Conservation (phyloP, 2,888 invertebrate species). For the Eledona agricola region DNA sequence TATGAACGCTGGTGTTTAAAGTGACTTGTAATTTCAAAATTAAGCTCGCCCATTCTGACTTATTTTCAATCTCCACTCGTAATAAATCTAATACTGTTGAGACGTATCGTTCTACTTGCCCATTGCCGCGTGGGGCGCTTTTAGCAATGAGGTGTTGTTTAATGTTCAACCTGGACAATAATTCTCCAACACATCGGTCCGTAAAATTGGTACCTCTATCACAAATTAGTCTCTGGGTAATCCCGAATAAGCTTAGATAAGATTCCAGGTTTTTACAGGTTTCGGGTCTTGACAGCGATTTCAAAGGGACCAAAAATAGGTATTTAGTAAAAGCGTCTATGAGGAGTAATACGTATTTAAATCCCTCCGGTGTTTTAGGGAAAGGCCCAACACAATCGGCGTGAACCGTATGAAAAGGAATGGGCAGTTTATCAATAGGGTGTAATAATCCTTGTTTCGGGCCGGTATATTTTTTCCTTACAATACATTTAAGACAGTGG, state of each 20-base stretch:
- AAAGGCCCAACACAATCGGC: slow-evolving; percentile 32
- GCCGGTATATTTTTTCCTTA: slow-evolving; percentile 1
- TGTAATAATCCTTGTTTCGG: slow-evolving; percentile 13
- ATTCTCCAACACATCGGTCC: slow-evolving; percentile 25
- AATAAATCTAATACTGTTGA: slow-evolving; percentile 3
- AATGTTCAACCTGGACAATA: slow-evolving; percentile 16
- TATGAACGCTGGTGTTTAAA: slow-evolving; percentile 35
- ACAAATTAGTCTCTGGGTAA: slow-evolving; percentile 16
- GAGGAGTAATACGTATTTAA: slow-evolving; percentile 22
- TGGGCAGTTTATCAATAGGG: slow-evolving; percentile 3
- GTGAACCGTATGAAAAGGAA: slow-evolving; percentile 25
- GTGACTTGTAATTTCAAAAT: slow-evolving; percentile 29
- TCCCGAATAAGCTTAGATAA: slow-evolving; percentile 29
- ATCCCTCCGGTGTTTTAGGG: slow-evolving; percentile 8
- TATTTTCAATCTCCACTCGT: slow-evolving; percentile 6
- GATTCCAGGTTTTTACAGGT: slow-evolving; percentile 6
- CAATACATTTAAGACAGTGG: slow-evolving; percentile 20
- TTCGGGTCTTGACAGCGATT: slow-evolving; percentile 29
- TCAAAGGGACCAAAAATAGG: slow-evolving; percentile 33
- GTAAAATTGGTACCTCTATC: slow-evolving; percentile 38
- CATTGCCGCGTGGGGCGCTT: slow-evolving; percentile 29
- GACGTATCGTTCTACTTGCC: slow-evolving; percentile 9
- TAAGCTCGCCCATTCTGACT: slow-evolving; percentile 38
- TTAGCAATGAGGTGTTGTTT: slow-evolving; percentile 32
- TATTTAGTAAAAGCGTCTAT: slow-evolving; percentile 37